Evolutionary conservation across 2,888 invertebrate species (phyloP), one percentile per base, ranked within the genome.

Genomic region (Cephus pulcher): DNA sequence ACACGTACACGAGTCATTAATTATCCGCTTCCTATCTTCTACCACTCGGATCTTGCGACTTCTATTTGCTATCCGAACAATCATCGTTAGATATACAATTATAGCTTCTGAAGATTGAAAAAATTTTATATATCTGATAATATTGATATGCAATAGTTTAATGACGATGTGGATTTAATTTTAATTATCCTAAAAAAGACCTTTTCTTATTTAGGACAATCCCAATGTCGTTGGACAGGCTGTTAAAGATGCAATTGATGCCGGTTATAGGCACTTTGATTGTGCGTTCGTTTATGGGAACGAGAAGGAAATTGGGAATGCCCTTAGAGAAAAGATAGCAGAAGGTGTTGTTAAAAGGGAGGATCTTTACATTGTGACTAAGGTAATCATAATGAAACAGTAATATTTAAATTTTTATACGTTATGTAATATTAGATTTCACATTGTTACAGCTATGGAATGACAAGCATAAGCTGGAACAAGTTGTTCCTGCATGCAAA

Each of bases 201-300:
- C 23, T 56, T 56, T 56, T n/a, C 69, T 77, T 80, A 68, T 79
- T 23, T 80, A 93, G 93, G 91, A 93, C 6, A 87, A 91, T 76
- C 89, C 91, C 1, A 85, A 88, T 2, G 88, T 86, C 30, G 93
- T 93, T 12, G 89, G 92, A 80, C 87, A 91, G 75, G 93, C 94
- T 0, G 93, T 94, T 11, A 92, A 92, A 78, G 89, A 90, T 74
- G 95, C 95, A 3, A 93, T 95, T 32, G 94, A 94, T 73, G 92
- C 92, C 0, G 95, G 95, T 0, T 95, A 95, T 89, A 91, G 95
- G 0, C 95, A 94, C 83, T 93, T 95, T 70, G 95, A 95, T 86
- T 94, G 95, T 77, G 90, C 91, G 82, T 84, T 79, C 75, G 84
- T 89, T 71, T 94, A 94, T 85, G 90, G 90, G 40, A 91, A 92